Conservation (phyloP, 2,797 vertebrate genomes). For the Hippopotamyrus pictus region DNA sequence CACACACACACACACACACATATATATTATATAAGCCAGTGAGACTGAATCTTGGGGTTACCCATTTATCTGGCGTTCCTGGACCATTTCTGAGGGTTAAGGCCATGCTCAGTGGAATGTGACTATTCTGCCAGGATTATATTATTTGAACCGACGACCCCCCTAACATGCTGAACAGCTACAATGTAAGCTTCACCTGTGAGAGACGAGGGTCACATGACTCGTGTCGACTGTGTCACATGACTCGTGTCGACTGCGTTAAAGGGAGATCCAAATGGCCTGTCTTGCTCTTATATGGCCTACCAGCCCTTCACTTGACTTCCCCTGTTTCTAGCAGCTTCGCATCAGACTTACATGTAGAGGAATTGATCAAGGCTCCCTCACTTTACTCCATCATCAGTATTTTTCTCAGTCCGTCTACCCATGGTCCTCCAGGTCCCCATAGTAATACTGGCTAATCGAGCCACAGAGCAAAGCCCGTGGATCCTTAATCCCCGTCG, state of each 20-base stretch:
- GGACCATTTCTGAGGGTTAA: not conserved
- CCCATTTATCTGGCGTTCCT: not conserved
- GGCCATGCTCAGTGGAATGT: not conserved
- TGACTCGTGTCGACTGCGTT: not conserved
- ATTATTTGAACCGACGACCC: not conserved
- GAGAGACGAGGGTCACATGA: conserved; percentile 44
- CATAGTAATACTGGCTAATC: conserved; percentile 54
- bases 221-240: conserved; percentile 44
- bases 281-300: conserved; percentile 17
- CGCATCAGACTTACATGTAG: conserved; percentile 33
- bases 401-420: conserved; percentile 52
- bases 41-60: not conserved
- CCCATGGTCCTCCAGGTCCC: conserved; percentile 45
- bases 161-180: conserved; percentile 18
- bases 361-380: conserved; percentile 73
- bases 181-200: conserved; percentile 59
- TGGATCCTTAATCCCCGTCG: conserved; percentile 64
- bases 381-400: conserved; percentile 80
- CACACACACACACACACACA: not conserved
- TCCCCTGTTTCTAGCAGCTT: conserved; percentile 21
- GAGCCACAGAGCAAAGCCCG: conserved; percentile 61
- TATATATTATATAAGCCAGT: not conserved
- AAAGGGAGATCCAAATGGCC: conserved; percentile 62
- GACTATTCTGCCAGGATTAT: not conserved
- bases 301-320: not conserved